Base-by-base conservation (phyloP, 2,113 vertebrate genomes). In the Catharus bicknelli region DNA sequence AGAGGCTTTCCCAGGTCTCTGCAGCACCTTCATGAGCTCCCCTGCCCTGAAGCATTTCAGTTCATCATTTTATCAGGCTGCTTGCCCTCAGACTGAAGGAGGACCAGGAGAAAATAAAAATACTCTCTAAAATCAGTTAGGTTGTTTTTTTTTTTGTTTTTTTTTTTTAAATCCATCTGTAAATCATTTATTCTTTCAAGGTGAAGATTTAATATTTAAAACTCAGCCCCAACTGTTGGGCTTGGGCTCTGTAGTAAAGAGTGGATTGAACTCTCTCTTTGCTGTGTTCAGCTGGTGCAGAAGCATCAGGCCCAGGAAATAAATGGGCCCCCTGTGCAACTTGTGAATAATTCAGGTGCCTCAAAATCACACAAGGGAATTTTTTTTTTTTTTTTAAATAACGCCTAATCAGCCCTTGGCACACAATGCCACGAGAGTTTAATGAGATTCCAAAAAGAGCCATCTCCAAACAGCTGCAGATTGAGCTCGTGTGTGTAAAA, bases 291-390 rank as follows among this genome's bases (percentile, higher is more conserved):
- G 63, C 40, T 10, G 6, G 13, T 50, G 70, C 74, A 57, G 75
- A 67, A 90, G 40, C 7, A 7, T 48, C 80, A 87, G 76, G 54
- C 18, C 55, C 3, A 26, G 79, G 88, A 75, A 86, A 87, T 62
- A 81, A 86, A 87, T 62, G 85, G 79, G 55, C 47, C 42, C 81
- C 80, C 59, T 16, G 22, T 59, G 73, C 40, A 27, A 88, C 76
- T 74, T 77, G 64, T 92, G 90, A 94, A 94, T 94, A 86, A 94
- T 90, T 93, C 83, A 88, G 77, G 61, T 86, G 69, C 83, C 92
- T 93, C 64, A 67, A 83, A 86, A 67, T 88, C 81, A 61, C 83
- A 78, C 61, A 18, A 23, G 86, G 88, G 83, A 94, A 58, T 78
- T 55, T 4, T 36, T 36, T 54, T 86, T 47, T 79, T 38, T 83